Percentiles rank a stretch among this genome's conserved stretches.
Evolutionary conservation across 2,113 vertebrate genomes (phyloP).

Genomic region (Cinclus cinclus): DNA sequence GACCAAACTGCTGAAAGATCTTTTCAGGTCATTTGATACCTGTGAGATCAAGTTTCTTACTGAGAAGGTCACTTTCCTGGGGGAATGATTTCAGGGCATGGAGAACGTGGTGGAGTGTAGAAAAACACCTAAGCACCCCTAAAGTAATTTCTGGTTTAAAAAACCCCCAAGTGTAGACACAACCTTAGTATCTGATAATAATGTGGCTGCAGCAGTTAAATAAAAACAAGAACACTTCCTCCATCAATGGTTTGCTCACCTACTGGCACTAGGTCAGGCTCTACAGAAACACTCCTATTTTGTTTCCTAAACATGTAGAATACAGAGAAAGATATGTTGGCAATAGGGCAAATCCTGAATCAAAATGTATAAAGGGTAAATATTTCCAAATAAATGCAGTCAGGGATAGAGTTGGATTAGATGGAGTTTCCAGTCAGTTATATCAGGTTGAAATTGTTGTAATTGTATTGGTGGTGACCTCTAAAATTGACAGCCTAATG

Average conservation of each 20-base stretch:
- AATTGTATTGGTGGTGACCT: not conserved
- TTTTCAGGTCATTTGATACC: constrained; percentile 1
- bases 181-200: not conserved
- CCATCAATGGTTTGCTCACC: not conserved
- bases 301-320: not conserved
- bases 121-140: not conserved
- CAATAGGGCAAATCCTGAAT: not conserved
- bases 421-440: not conserved
- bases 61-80: not conserved
- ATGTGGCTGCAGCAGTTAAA: not conserved
- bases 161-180: not conserved
- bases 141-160: not conserved
- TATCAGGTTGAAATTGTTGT: not conserved
- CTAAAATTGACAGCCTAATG: not conserved
- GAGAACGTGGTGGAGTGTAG: not conserved
- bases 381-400: not conserved
- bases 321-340: not conserved
- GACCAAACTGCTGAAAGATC: constrained; percentile 25
- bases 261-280: not conserved
- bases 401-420: not conserved
- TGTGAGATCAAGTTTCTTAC: constrained; percentile 14
- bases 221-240: not conserved
- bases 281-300: not conserved
- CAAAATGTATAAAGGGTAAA: not conserved
- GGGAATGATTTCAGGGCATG: not conserved